Conservation (phyloP, 2,888 invertebrate species). For the Chrysolina americana region DNA sequence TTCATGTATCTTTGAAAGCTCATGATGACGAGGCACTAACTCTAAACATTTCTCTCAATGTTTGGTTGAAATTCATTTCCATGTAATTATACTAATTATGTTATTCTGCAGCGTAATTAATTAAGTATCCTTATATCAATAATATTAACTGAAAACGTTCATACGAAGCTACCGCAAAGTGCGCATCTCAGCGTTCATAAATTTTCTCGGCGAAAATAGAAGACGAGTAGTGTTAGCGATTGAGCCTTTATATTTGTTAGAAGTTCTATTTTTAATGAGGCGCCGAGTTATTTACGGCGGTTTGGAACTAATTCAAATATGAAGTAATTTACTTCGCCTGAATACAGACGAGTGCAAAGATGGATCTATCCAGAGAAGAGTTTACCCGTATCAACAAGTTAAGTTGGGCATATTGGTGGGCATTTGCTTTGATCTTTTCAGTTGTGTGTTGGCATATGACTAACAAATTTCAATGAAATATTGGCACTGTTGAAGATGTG, state of each 20-base stretch:
- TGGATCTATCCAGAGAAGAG: not conserved
- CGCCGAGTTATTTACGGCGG: conserved; percentile 45
- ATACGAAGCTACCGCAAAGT: not conserved
- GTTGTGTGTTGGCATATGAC: not conserved
- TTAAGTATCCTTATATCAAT: not conserved
- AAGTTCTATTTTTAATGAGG: conserved; percentile 47
- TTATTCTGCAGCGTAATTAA: not conserved
- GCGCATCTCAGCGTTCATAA: not conserved
- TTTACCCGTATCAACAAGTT: conserved; percentile 17
- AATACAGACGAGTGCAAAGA: conserved; percentile 20
- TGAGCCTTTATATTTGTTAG: conserved; percentile 26
- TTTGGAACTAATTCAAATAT: conserved; percentile 33
- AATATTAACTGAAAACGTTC: not conserved
- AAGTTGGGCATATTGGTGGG: not conserved
- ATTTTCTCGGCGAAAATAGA: conserved; percentile 4
- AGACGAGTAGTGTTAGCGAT: conserved; percentile 1
- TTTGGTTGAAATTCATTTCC: too few relatives aligned
- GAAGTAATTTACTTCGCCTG: conserved; percentile 26
- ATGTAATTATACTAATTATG: not conserved
- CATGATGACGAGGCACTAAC: too few relatives aligned
- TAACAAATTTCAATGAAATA: too few relatives aligned
- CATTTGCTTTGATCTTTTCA: conserved; percentile 1
- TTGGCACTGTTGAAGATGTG: too few relatives aligned
- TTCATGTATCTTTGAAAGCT: too few relatives aligned
- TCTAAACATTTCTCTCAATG: too few relatives aligned